Conservation (phyloP, 2,797 vertebrate species). For the Pangasius krempfi region DNA sequence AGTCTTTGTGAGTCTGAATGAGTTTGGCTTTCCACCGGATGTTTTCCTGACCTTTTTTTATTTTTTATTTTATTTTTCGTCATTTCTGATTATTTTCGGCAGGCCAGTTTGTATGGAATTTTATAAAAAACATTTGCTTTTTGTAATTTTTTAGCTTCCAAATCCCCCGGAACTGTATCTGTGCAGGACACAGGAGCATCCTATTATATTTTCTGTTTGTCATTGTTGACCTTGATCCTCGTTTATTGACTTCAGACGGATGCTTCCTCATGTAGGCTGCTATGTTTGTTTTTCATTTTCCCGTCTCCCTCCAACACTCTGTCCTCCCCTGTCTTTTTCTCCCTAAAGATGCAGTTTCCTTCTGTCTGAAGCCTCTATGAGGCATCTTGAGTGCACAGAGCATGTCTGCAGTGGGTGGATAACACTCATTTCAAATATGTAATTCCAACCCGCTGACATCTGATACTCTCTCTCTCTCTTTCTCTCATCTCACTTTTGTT, state of each 20-base stretch:
- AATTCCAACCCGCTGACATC: slow-evolving; percentile 16
- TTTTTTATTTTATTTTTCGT: slow-evolving; percentile 5
- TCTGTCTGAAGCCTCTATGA: background rate
- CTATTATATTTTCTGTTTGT: slow-evolving; percentile 17
- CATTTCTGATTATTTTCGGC: slow-evolving; percentile 24
- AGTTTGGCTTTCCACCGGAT: slow-evolving; percentile 44
- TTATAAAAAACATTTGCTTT: slow-evolving; percentile 22
- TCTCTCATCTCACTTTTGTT: background rate
- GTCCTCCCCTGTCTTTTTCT: background rate
- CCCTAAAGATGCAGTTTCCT: background rate
- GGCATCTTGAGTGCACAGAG: background rate
- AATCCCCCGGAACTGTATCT: slow-evolving; percentile 11
- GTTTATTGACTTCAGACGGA: slow-evolving; percentile 8
- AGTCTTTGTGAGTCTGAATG: slow-evolving; percentile 45
- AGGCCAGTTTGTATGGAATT: slow-evolving; percentile 31
- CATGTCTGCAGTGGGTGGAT: slow-evolving; percentile 18
- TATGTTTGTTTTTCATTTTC: slow-evolving; percentile 29
- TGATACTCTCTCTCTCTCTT: background rate
- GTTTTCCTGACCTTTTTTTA: slow-evolving; percentile 36
- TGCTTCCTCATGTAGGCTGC: background rate
- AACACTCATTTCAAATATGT: slow-evolving; percentile 12
- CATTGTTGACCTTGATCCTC: slow-evolving; percentile 16
- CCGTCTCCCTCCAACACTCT: background rate
- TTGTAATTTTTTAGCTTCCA: slow-evolving; percentile 2
- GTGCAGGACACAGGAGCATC: background rate